Evolutionary conservation across 1,140 invertebrate genomes (phyloP).

Genomic region (Saccostrea echinata): DNA sequence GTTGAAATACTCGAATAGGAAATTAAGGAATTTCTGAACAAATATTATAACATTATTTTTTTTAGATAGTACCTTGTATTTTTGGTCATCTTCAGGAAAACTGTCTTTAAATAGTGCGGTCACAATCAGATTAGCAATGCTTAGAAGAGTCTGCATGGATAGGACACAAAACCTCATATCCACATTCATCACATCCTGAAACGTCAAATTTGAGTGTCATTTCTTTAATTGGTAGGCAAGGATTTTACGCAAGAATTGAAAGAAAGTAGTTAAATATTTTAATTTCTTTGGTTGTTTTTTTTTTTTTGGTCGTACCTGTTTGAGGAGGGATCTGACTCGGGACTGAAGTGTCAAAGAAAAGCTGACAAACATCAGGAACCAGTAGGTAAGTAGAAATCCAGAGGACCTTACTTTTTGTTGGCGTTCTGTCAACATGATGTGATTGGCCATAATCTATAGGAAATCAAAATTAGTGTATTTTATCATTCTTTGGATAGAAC

Average conservation of each 20-base stretch:
- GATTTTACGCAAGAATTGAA: too few species aligned
- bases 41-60: not conserved
- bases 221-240: too few species aligned
- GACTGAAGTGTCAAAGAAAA: not conserved
- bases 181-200: not conserved
- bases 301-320: not conserved
- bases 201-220: not conserved
- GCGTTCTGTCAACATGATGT: not conserved
- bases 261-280: too few species aligned
- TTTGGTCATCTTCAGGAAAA: not conserved
- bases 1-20: too few species aligned
- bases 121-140: not conserved
- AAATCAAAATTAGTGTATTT: not conserved
- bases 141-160: not conserved
- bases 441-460: not conserved
- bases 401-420: not conserved
- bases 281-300: not conserved
- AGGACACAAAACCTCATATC: not conserved
- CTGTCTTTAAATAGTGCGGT: not conserved
- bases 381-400: not conserved
- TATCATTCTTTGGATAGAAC: not conserved
- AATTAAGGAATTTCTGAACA: not conserved
- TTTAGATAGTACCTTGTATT: not conserved
- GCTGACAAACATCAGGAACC: not conserved
- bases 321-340: not conserved